phyloP scores from a whole-genome alignment of 2,797 vertebrate species.

The Thunnus albacares region DNA sequence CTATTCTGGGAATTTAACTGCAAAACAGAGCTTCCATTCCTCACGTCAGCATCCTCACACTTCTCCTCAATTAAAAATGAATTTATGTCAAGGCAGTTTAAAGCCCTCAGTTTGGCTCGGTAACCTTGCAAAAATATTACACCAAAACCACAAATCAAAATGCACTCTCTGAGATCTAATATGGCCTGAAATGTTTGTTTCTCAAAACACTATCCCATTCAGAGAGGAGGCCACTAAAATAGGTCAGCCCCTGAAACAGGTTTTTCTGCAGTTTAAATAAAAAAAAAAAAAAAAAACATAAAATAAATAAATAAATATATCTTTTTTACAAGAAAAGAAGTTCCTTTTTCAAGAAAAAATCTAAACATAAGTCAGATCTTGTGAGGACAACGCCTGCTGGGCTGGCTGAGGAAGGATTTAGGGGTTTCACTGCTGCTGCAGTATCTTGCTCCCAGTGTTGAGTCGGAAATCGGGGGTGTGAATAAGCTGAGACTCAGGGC shows the following conservation, averaged over 20 bases:
- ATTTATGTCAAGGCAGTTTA: conserved; percentile 7
- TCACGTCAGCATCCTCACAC: conserved; percentile 21
- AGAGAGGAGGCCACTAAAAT: conserved; percentile 40
- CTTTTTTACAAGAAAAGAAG: background rate
- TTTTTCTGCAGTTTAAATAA: conserved; percentile 2
- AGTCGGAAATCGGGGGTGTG: conserved; percentile 75
- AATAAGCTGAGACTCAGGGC: conserved; percentile 69
- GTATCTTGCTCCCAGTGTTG: conserved; percentile 62
- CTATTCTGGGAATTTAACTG: conserved; percentile 44
- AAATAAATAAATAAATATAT: background rate
- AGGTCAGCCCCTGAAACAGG: conserved; percentile 38
- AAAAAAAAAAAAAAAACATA: background rate
- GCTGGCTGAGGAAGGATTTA: conserved; percentile 65
- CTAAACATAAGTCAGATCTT: conserved; percentile 23
- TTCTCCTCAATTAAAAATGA: conserved; percentile 31
- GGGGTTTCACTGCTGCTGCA: conserved; percentile 65
- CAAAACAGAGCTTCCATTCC: conserved; percentile 21
- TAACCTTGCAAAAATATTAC: conserved; percentile 11
- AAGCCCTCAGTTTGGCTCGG: conserved; percentile 2
- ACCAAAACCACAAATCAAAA: conserved; percentile 31
- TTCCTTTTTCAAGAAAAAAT: conserved; percentile 3
- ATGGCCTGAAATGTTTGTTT: conserved; percentile 30
- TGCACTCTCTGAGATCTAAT: conserved; percentile 2
- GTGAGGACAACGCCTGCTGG: conserved; percentile 69
- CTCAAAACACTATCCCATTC: conserved; percentile 6